phyloP scores from a whole-genome alignment of 2,797 vertebrate genomes.

The Anguilla obscura region DNA sequence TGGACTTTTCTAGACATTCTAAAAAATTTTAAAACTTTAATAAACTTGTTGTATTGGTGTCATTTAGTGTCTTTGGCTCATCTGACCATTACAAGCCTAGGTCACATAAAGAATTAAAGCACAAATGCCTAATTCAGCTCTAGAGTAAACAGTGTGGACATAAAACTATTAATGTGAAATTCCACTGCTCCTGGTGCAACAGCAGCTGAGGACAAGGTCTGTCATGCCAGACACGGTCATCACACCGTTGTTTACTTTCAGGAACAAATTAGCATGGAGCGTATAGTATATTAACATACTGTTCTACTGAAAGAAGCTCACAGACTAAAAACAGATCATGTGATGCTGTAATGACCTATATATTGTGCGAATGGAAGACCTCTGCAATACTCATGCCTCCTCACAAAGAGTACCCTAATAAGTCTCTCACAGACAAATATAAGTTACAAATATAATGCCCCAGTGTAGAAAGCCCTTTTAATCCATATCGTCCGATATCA shows the following conservation, averaged over 20 bases:
- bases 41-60: background rate
- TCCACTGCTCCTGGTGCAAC: background rate
- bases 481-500: background rate
- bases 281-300: background rate
- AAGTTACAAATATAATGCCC: background rate
- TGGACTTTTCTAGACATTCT: no score
- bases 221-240: no score
- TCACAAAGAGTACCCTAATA: background rate
- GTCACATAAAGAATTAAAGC: background rate
- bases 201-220: background rate
- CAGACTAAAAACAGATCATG: background rate
- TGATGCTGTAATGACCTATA: background rate
- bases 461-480: background rate
- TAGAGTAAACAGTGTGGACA: background rate
- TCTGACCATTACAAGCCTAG: background rate
- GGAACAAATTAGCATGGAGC: background rate
- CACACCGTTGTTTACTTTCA: background rate
- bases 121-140: conserved; percentile 9
- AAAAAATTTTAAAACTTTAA: no score
- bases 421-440: background rate
- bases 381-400: background rate
- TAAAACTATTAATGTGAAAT: background rate
- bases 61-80: background rate
- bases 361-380: background rate
- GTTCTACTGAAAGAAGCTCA: background rate